Evolutionary conservation across 2,888 invertebrate species (phyloP).

Genomic region (Euphydryas editha): DNA sequence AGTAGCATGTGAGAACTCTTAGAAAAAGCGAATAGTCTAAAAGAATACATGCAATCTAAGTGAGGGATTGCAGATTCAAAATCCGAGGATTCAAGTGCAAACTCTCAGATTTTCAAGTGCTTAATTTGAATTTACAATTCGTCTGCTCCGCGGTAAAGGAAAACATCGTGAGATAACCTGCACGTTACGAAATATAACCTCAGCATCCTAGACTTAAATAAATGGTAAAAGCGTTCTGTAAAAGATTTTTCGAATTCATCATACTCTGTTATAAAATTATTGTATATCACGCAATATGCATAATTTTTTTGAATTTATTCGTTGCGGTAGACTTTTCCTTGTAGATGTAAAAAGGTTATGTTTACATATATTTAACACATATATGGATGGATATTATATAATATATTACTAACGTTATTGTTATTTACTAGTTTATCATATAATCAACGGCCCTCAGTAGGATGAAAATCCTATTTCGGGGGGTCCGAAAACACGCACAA

Average conservation of each 20-base stretch:
- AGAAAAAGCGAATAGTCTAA: not conserved
- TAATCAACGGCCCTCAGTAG: too few species aligned
- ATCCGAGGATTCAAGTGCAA: conserved; percentile 1
- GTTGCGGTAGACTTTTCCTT: too few species aligned
- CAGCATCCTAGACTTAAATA: not conserved
- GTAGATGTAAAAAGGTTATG: too few species aligned
- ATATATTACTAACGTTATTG: too few species aligned
- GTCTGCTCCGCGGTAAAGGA: not conserved
- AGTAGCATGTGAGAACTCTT: not conserved
- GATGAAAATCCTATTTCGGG: too few species aligned
- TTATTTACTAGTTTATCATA: too few species aligned
- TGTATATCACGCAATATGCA: not conserved
- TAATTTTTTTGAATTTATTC: not conserved
- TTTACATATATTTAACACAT: too few species aligned
- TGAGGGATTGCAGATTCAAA: conserved; percentile 3
- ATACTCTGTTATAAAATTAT: not conserved
- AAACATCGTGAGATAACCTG: conserved; percentile 6
- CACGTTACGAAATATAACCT: not conserved
- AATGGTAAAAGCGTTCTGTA: not conserved
- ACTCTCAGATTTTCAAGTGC: conserved; percentile 8
- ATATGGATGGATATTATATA: too few species aligned
- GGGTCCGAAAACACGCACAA: too few species aligned
- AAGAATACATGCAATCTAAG: not conserved
- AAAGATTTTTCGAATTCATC: not conserved
- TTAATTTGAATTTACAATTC: conserved; percentile 12